Conservation (phyloP, 2,888 invertebrate genomes). For the Agonopterix heracliana region DNA sequence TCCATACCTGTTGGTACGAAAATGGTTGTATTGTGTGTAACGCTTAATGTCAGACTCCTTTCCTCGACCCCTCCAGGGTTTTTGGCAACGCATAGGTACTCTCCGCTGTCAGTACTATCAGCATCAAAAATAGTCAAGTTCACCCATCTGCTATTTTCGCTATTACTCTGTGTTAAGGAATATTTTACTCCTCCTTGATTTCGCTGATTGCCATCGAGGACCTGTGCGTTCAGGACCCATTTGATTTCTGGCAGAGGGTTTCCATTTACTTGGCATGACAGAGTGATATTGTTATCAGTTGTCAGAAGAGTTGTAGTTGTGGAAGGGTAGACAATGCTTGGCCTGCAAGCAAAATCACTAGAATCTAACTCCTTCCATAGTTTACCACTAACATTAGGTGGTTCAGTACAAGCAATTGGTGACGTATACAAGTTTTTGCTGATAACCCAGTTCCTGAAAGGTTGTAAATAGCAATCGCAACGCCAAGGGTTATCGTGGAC, state of each 20-base stretch:
- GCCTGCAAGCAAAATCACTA: conserved; percentile 88
- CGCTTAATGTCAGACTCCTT: conserved; percentile 81
- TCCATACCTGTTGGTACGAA: conserved; percentile 69
- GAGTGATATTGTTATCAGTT: conserved; percentile 80
- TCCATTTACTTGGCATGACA: conserved; percentile 85
- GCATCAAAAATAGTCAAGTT: conserved; percentile 82
- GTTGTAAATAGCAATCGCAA: conserved; percentile 89
- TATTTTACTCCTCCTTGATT: conserved; percentile 71
- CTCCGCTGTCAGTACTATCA: conserved; percentile 80
- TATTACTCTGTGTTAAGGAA: conserved; percentile 41
- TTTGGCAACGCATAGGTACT: conserved; percentile 87
- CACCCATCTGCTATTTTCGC: conserved; percentile 74
- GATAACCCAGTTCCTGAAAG: conserved; percentile 86
- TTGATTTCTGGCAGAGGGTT: conserved; percentile 85
- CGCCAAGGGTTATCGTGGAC: conserved; percentile 91
- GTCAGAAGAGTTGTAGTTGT: conserved; percentile 77
- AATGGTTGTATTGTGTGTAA: conserved; percentile 41
- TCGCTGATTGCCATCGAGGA: conserved; percentile 72
- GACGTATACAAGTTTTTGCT: conserved; percentile 84
- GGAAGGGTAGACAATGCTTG: conserved; percentile 82
- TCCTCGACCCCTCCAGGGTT: conserved; percentile 89
- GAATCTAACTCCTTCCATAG: conserved; percentile 83
- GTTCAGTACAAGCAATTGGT: conserved; percentile 84
- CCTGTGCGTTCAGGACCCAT: conserved; percentile 82
- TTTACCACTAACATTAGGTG: conserved; percentile 79